Percentiles rank a stretch among this genome's conserved stretches.
These are phyloP conservation scores for Cathartes aura DNA, from an alignment of 2,113 vertebrate genomes.

Conservation along the genomic window DNA sequence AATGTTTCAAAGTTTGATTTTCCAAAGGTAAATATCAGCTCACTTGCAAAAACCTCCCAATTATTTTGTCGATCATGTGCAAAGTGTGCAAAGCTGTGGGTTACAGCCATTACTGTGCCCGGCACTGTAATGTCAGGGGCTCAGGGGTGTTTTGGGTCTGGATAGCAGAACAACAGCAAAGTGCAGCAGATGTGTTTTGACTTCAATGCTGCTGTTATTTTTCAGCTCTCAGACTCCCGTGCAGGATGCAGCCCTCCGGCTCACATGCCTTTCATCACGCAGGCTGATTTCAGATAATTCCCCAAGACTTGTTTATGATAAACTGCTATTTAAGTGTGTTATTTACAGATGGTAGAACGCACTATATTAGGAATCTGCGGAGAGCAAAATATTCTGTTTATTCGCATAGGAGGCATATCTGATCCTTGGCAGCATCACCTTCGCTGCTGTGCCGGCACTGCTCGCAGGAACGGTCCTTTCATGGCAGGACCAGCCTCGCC, in stretches of 20 bases:
- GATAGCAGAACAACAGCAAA: not conserved
- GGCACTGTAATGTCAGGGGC: not conserved
- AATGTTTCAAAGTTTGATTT: not conserved
- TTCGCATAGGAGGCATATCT: not conserved
- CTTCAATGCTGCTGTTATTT: not conserved
- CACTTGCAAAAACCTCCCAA: accelerated
- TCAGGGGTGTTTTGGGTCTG: not conserved
- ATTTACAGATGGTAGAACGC: not conserved
- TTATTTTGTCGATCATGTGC: not conserved
- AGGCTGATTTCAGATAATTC: not conserved
- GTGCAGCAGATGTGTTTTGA: not conserved
- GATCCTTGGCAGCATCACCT: not conserved
- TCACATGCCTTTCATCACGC: not conserved
- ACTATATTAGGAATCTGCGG: not conserved
- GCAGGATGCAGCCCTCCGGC: not conserved
- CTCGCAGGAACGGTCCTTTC: accelerated
- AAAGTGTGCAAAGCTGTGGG: not conserved
- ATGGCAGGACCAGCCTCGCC: not conserved
- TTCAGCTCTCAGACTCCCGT: accelerated
- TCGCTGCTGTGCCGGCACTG: accelerated
- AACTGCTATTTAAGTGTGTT: not conserved
- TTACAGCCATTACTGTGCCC: not conserved
- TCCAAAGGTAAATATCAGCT: not conserved
- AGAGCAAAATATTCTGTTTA: not conserved
- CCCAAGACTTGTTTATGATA: not conserved